Percentiles rank a stretch among this genome's conserved stretches.
Evolutionary conservation across 2,888 invertebrate species (phyloP).

Genomic region (Nephrotoma appendiculata): DNA sequence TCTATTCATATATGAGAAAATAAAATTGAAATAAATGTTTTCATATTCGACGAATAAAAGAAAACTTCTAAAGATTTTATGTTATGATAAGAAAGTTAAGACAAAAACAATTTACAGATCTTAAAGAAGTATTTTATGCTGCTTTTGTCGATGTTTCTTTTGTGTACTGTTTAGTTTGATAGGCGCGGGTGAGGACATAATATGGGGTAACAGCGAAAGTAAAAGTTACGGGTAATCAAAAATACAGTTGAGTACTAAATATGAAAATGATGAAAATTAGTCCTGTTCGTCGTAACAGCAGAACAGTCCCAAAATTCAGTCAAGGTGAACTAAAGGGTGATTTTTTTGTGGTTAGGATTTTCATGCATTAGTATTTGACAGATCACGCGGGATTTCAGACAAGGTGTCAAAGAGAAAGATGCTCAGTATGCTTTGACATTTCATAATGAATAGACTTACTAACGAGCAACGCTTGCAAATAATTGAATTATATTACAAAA

Average conservation of each 20-base stretch:
- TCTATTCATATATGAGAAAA: not conserved
- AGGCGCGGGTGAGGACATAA: not conserved
- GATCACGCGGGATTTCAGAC: too few relatives aligned
- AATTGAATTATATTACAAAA: too few relatives aligned
- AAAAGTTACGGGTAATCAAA: not conserved
- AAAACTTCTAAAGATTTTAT: not conserved
- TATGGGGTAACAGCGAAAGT: not conserved
- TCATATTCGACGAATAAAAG: not conserved
- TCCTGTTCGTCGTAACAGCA: too few relatives aligned
- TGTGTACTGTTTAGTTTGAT: not conserved
- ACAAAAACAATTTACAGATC: not conserved
- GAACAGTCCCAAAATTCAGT: too few relatives aligned
- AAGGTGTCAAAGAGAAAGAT: too few relatives aligned
- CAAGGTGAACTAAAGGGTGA: too few relatives aligned
- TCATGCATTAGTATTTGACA: too few relatives aligned
- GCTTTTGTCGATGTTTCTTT: not conserved
- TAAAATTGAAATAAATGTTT: not conserved
- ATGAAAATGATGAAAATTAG: too few relatives aligned
- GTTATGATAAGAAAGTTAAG: not conserved
- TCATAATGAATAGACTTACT: too few relatives aligned
- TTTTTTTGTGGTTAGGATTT: too few relatives aligned
- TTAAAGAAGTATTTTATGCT: not conserved
- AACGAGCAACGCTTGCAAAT: too few relatives aligned
- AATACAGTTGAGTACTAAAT: not conserved
- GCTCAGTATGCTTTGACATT: too few relatives aligned